Evolutionary conservation across 2,888 invertebrate species (phyloP), one percentile per base, ranked within the genome.

Genomic region (Ethmia dodecea): DNA sequence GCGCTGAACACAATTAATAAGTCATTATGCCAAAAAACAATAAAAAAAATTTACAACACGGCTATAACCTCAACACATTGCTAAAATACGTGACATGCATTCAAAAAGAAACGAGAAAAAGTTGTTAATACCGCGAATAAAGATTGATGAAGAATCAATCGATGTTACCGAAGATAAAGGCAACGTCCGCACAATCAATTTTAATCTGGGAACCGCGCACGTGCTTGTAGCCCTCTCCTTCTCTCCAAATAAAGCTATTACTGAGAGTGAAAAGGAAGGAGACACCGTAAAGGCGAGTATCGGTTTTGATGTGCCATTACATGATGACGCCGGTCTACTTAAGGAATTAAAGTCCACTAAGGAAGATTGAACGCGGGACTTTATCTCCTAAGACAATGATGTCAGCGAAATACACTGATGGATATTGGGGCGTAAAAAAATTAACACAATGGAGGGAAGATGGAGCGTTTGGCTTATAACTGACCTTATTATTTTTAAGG

Each of bases 91-190:
- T 40, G 39, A 40, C 33, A 31, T n/a, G 37, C 40, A 52, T 56
- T 60, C 46, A 55, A 53, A 30, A 37, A 41, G 36, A 33, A 38
- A 36, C 37, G 35, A 61, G 63, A 70, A 20, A 66, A 65, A 69
- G 67, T 61, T 60, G 60, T 68, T 69, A 73, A 69, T 66, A 58
- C 62, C 60, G 66, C 68, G 70, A 81, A 84, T 81, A 77, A 84
- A 83, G 84, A 86, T 84, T 83, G 79, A 86, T 80, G 81, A 68
- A 69, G 74, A 83, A 84, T 84, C 84, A 84, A 84, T 86, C 81
- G 76, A 53, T 56, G n/a, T 49, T 57, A 67, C 68, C 72, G 49
- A 65, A 73, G 75, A 77, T 74, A 81, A 75, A 75, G 64, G 66
- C 60, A 63, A 69, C 68, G 77, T 71, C 76, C 73, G 58, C 54